phyloP scores from a whole-genome alignment of 2,797 vertebrate species.

The Urocyon cinereoargenteus region DNA sequence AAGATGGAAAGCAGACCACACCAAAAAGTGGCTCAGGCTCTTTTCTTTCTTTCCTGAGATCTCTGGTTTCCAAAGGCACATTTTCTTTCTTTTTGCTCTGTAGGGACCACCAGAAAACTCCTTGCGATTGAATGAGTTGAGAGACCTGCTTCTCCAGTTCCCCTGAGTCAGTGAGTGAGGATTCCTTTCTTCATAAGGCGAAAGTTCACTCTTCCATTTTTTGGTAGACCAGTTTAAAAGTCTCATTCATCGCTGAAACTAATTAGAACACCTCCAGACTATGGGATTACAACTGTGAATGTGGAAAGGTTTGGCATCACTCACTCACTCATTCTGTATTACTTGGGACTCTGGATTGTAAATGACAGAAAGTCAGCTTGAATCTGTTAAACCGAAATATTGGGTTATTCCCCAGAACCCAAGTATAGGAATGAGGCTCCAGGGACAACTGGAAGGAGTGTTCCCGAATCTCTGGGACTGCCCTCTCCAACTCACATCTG shows the following conservation, averaged over 20 bases:
- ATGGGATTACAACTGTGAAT: background rate
- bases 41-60: background rate
- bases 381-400: background rate
- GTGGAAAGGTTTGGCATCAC: background rate
- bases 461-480: background rate
- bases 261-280: background rate
- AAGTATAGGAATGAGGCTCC: background rate
- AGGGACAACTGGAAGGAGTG: background rate
- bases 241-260: background rate
- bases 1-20: background rate
- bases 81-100: conserved; percentile 59
- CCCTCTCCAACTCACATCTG: background rate
- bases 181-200: conserved; percentile 47
- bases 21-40: background rate
- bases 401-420: background rate
- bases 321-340: background rate
- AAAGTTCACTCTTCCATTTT: conserved; percentile 19
- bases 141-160: conserved; percentile 63
- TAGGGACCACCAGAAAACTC: conserved; percentile 54
- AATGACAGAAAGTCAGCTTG: background rate
- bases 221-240: conserved; percentile 37
- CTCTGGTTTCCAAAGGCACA: conserved; percentile 53
- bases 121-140: background rate
- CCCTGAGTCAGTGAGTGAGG: background rate
- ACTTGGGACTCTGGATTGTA: background rate